Evolutionary conservation across 2,888 invertebrate species (phyloP).

Genomic region (Anthrax anthrax): DNA sequence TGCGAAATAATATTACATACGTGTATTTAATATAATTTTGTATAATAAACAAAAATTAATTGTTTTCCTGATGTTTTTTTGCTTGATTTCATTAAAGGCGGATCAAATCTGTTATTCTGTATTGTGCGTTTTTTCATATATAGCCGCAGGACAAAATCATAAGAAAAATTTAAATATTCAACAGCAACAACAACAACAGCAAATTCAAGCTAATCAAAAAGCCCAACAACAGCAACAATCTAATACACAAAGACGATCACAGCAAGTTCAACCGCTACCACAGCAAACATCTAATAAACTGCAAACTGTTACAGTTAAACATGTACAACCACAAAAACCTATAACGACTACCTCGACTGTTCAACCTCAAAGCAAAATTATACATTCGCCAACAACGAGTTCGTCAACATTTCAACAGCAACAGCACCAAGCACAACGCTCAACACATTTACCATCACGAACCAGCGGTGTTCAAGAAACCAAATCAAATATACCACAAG

Average conservation of each 20-base stretch:
- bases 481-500: constrained; percentile 20
- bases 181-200: constrained; percentile 18
- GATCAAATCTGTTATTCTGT: constrained; percentile 99
- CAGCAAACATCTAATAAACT: constrained; percentile 17
- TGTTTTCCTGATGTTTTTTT: background rate
- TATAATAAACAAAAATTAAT: too few relatives aligned
- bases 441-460: constrained; percentile 9
- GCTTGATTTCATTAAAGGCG: constrained; percentile 46
- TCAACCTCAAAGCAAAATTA: constrained; percentile 22
- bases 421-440: background rate
- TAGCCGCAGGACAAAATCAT: constrained; percentile 82
- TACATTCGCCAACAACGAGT: constrained; percentile 7
- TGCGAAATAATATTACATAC: too few relatives aligned
- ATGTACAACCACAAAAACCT: constrained; percentile 31
- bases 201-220: constrained; percentile 15
- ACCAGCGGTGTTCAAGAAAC: constrained; percentile 6
- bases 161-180: constrained; percentile 37
- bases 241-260: background rate
- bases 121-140: constrained; percentile 96
- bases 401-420: constrained; percentile 3
- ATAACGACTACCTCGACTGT: constrained; percentile 30
- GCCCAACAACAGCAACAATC: constrained; percentile 6
- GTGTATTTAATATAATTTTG: too few relatives aligned
- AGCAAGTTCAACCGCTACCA: constrained; percentile 14
- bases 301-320: constrained; percentile 27